Conservation (phyloP, 2,888 invertebrate species). For the Oasisia sp. region DNA sequence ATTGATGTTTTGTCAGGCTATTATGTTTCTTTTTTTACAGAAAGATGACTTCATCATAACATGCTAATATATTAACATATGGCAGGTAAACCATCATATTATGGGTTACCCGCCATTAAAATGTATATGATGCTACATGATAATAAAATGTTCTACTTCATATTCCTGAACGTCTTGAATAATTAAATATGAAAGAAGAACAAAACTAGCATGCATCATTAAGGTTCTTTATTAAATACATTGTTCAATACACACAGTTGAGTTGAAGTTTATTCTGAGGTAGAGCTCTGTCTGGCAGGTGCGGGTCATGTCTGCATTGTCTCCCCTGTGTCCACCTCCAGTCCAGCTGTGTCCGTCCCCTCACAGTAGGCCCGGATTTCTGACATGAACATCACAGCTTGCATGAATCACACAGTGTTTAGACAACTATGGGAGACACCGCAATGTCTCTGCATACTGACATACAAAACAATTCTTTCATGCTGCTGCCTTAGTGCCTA, state of each 20-base stretch:
- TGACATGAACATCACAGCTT: not conserved
- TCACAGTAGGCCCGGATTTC: not conserved
- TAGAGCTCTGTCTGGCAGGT: not conserved
- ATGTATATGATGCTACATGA: not conserved
- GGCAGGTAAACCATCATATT: too few species aligned
- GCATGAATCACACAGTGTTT: not conserved
- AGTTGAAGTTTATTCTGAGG: not conserved
- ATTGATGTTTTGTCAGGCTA: too few species aligned
- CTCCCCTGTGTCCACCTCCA: not conserved
- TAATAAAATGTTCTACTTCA: not conserved
- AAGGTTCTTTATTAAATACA: not conserved
- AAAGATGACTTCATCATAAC: too few species aligned
- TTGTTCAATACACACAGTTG: not conserved
- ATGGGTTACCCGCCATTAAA: too few species aligned
- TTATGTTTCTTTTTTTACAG: too few species aligned
- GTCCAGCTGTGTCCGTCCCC: not conserved
- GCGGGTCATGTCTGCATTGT: not conserved
- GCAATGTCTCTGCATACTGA: not conserved
- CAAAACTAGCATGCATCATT: not conserved
- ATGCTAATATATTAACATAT: too few species aligned
- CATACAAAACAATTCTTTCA: not conserved
- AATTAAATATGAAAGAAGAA: not conserved
- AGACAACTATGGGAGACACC: not conserved
- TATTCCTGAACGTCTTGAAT: not conserved
- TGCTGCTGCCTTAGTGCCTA: too few species aligned